Evolutionary conservation across 2,113 vertebrate genomes (phyloP).

Genomic region (Daubentonia madagascariensis): DNA sequence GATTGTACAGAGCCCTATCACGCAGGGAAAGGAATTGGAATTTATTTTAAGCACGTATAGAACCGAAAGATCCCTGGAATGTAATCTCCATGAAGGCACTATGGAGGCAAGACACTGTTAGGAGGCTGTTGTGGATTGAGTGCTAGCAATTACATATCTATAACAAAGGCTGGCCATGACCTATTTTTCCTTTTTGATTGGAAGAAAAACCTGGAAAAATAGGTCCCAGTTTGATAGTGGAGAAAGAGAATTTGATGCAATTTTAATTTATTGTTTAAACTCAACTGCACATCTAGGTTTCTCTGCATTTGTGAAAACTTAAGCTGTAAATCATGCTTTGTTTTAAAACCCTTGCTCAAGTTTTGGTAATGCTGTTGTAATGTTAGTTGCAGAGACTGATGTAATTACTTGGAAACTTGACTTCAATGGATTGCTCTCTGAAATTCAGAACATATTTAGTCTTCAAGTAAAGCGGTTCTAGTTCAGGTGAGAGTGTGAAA

Average conservation of each 20-base stretch:
- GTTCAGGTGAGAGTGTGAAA: neutral
- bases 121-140: neutral
- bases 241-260: neutral
- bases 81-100: neutral
- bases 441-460: neutral
- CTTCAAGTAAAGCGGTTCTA: neutral
- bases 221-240: neutral
- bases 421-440: neutral
- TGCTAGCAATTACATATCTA: neutral
- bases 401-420: constrained; percentile 24
- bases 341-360: constrained; percentile 13
- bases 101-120: neutral
- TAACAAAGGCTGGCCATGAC: neutral
- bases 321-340: neutral
- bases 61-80: neutral
- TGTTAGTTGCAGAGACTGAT: neutral
- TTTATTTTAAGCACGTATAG: neutral
- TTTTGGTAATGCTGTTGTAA: neutral
- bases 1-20: neutral
- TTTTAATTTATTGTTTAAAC: neutral
- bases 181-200: neutral
- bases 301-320: constrained; percentile 27
- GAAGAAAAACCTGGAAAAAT: neutral
- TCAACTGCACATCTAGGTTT: neutral
- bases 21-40: neutral